Conservation (phyloP, 2,797 vertebrate species). For the Danio aesculapii region DNA sequence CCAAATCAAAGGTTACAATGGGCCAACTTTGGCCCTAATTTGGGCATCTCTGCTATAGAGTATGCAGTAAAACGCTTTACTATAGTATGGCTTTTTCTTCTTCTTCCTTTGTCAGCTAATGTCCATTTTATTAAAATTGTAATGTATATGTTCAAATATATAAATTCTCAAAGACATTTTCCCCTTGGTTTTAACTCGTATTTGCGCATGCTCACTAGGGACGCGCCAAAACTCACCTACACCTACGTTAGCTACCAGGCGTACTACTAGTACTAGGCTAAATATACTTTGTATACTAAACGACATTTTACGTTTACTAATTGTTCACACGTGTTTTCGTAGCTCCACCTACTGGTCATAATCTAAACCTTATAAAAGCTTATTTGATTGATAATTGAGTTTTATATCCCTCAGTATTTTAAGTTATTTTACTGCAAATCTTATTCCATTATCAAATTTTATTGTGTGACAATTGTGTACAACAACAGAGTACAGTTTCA, state of each 20-base stretch:
- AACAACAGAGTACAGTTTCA: background rate
- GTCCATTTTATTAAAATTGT: too few relatives aligned
- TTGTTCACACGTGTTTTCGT: background rate
- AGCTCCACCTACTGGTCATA: conserved; percentile 2
- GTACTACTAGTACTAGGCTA: too few relatives aligned
- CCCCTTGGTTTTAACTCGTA: too few relatives aligned
- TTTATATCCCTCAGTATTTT: background rate
- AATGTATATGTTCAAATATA: too few relatives aligned
- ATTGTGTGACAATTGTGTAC: background rate
- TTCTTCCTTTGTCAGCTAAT: too few relatives aligned
- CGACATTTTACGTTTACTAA: background rate
- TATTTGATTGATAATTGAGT: background rate
- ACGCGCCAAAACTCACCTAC: background rate
- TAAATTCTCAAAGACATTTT: too few relatives aligned
- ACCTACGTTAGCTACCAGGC: too few relatives aligned
- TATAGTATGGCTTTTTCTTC: too few relatives aligned
- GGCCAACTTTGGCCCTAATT: too few relatives aligned
- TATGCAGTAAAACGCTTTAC: too few relatives aligned
- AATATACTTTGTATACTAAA: background rate
- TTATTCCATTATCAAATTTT: background rate
- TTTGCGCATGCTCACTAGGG: background rate
- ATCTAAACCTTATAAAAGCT: background rate
- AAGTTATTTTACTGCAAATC: background rate
- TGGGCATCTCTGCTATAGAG: too few relatives aligned
- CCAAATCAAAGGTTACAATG: too few relatives aligned